Conservation (phyloP, 2,113 vertebrate genomes). For the Equus przewalskii region DNA sequence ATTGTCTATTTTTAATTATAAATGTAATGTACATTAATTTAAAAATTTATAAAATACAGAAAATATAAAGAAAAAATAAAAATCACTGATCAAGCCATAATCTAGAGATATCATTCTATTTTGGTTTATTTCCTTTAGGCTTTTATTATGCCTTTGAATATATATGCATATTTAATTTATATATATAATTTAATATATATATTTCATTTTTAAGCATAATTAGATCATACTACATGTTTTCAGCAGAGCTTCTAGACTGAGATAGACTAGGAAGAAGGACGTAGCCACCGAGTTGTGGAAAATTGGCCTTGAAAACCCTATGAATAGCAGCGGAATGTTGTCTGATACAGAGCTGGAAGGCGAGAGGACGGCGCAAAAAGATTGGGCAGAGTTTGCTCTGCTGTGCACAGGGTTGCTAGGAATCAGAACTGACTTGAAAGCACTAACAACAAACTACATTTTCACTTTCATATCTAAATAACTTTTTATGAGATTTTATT, state of each 20-base stretch:
- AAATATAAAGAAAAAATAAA: neutral
- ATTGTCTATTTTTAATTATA: neutral
- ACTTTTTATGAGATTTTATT: neutral
- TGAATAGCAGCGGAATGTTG: too few relatives aligned
- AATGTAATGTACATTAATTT: neutral
- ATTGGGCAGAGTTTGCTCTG: too few relatives aligned
- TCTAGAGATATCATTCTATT: neutral
- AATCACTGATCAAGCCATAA: neutral
- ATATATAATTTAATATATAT: neutral
- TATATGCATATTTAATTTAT: neutral
- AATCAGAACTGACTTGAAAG: too few relatives aligned
- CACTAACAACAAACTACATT: neutral
- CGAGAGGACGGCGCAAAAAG: too few relatives aligned
- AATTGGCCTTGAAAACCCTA: too few relatives aligned
- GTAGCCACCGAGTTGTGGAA: too few relatives aligned
- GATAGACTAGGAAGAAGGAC: too few relatives aligned
- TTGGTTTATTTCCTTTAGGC: neutral
- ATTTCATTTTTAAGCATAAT: neutral
- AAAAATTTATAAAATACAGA: neutral
- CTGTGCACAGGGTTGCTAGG: too few relatives aligned
- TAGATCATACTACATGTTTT: neutral
- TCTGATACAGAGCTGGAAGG: too few relatives aligned
- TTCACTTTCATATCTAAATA: constrained; percentile 4
- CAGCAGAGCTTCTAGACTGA: too few relatives aligned
- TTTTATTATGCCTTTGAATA: neutral